These are phyloP conservation scores for Scaptomyza flava DNA, from an alignment of 2,888 invertebrate genomes.

Conservation along the genomic window DNA sequence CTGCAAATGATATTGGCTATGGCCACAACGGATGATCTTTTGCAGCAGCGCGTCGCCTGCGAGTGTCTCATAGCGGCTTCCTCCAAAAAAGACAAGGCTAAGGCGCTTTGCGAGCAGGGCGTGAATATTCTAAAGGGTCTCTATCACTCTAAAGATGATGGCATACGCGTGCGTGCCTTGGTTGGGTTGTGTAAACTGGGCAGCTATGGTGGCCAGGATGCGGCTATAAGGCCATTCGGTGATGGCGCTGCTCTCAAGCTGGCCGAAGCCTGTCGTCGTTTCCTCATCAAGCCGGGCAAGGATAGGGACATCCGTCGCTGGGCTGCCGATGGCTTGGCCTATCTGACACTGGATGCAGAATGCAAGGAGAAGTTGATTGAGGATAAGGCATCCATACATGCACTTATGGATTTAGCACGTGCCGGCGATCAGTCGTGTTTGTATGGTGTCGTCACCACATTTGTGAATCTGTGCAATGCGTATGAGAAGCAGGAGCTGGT, in stretches of 20 bases:
- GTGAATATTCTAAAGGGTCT: slow-evolving; percentile 96
- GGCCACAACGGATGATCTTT: slow-evolving; percentile 95
- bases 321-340: slow-evolving; percentile 98
- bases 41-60: slow-evolving; percentile 97
- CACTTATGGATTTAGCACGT: slow-evolving; percentile 95
- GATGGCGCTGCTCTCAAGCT: slow-evolving; percentile 97
- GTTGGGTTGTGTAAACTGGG: slow-evolving; percentile 98
- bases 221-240: slow-evolving; percentile 96
- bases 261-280: slow-evolving; percentile 96
- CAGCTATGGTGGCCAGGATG: slow-evolving; percentile 97
- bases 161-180: slow-evolving; percentile 93
- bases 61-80: slow-evolving; percentile 98
- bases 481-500: slow-evolving; percentile 98
- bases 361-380: slow-evolving; percentile 98
- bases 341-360: slow-evolving; percentile 98
- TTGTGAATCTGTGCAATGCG: slow-evolving; percentile 98
- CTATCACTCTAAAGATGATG: slow-evolving; percentile 95
- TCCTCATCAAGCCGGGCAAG: slow-evolving; percentile 93
- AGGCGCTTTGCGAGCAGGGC: slow-evolving; percentile 94
- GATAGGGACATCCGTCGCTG: slow-evolving; percentile 96
- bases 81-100: slow-evolving; percentile 98
- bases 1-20: slow-evolving; percentile 98
- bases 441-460: slow-evolving; percentile 96
- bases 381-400: slow-evolving; percentile 92
- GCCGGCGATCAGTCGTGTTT: slow-evolving; percentile 94